Evolutionary conservation across 1,140 invertebrate genomes (phyloP), one percentile per base, ranked within the genome.

Genomic region (Lineus longissimus): DNA sequence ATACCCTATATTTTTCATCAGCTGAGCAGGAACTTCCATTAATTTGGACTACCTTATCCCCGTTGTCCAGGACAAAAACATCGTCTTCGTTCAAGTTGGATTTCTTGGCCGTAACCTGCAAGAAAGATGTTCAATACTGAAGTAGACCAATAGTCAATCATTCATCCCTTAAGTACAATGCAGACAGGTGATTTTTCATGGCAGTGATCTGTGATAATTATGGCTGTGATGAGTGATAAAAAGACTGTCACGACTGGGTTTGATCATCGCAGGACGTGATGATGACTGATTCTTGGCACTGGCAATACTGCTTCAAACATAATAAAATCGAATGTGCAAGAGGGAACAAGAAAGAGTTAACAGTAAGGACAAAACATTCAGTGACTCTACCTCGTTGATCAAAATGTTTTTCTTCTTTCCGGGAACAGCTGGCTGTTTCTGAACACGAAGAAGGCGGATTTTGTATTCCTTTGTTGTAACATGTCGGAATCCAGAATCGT

Each of bases 401-500:
- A 51, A 36, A 19, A 81, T 65, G 22, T 67, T 45, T 4, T 61
- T 63, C 60, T 68, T 70, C 31, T 72, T 64, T 9, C 74, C 70
- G 47, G 6, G 33, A 7, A 7, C 33, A n/a, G n/a, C n/a, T n/a
- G n/a, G n/a, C 15, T 36, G 33, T 15, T 36, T 36, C 43, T 68
- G 58, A 65, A 80, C 75, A 55, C 87, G 85, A 72, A 89, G 90
- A 41, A 95, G 76, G 9, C 86, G 81, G 2, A 86, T 81, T 60
- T 78, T 70, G 64, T 85, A 84, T 17, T 78, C 73, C 11, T 78
- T 76, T 55, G 85, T 77, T 19, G 73, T 75, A 0, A 87, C 84
- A 41, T 84, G 79, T 29, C 79, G 77, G 65, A 88, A 84, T 0
- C 86, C 87, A 61, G 77, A 80, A 2, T 78, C 83, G 2, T 83